Evolutionary conservation across 2,888 invertebrate genomes (phyloP), one percentile per base, ranked within the genome.

Genomic region (Galerucella pusilla): DNA sequence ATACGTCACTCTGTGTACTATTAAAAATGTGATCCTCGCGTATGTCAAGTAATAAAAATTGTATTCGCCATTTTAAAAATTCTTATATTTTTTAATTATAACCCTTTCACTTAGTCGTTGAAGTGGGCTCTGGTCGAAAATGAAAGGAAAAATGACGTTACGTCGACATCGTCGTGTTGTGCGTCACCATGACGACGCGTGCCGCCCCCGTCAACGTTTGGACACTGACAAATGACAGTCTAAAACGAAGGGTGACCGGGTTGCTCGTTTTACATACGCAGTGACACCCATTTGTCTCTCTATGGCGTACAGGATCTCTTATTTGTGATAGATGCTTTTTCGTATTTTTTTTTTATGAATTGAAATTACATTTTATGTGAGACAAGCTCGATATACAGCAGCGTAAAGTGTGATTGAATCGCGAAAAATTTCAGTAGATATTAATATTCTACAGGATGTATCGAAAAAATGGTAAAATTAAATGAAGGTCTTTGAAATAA

Each of bases 161-260:
- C 80, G n/a, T 63, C 49, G 71, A 59, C 71, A 79, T 81, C 80
- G 79, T 77, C 81, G 81, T 79, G 81, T 81, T 81, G 78, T 83
- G 81, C 82, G 86, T 86, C 84, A 79, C 85, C 85, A 86, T 85
- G 85, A 20, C 46, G 45, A 65, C 64, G 46, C 64, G 46, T 46
- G 64, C 42, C 82, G 86, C 86, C 84, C 79, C 86, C 85, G 86
- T 86, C 85, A 82, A 80, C 81, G 81, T 81, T 82, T 81, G 86
- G 87, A 87, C 88, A 87, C 85, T 87, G 88, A 88, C 87, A 88
- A 88, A 88, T 88, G 88, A 87, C 87, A 85, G 87, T 87, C 87
- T 86, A 87, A 87, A 72, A 72, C 66, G 72, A 72, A 87, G 87
- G 87, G 87, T 86, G 87, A 86, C 86, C 86, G 85, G 85, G 85